Evolutionary conservation across 2,888 invertebrate species (phyloP), one percentile per base, ranked within the genome.

Genomic region (Hyalella azteca): DNA sequence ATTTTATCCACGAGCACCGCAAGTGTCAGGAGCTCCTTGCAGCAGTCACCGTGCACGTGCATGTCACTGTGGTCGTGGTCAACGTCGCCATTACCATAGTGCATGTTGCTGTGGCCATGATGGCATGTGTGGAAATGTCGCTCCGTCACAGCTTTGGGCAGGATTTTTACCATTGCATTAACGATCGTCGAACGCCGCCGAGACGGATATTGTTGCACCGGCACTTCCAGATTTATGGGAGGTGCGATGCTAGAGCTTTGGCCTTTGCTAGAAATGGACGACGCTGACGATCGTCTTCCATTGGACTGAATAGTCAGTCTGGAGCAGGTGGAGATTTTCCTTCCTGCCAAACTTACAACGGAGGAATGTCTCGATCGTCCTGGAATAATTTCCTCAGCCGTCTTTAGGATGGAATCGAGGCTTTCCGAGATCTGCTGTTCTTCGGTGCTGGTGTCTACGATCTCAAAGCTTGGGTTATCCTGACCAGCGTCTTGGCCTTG

Each of bases 1-100:
- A 66, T 36, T 36, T 66, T 66, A 19, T 66, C 66, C 7, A 66
- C 66, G 19, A 66, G 36, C 66, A 36, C 7, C 36, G 66, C 66
- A 5, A 66, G 66, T 5, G 66, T 66, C 29, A n/a, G 66, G 3
- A 66, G 36, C n/a, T 66, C 66, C 13, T 66, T 66, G 19, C 36
- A 26, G 32, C 32, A 29, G 1, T 59, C 59, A 15, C 15, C 13
- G 11, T 59, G 59, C 7, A 59, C 9, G 66, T 66, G 15, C 5
- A 36, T 9, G 36, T 66, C 7, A 5, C 9, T 7, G 29, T 26
- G 29, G 11, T 59, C 4, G 39, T n/a, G 36, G 36, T 36, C 36
- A 19, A n/a, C 39, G 66, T 4, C 36, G 32, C 66, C 19, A n/a
- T n/a, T n/a, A n/a, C n/a, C n/a, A n/a, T n/a, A n/a, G n/a, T n/a